A percentile compares a stretch with the other conserved stretches of the same genome.
Conservation (phyloP, 2,888 invertebrate species). For the Diplazon laetatorius region DNA sequence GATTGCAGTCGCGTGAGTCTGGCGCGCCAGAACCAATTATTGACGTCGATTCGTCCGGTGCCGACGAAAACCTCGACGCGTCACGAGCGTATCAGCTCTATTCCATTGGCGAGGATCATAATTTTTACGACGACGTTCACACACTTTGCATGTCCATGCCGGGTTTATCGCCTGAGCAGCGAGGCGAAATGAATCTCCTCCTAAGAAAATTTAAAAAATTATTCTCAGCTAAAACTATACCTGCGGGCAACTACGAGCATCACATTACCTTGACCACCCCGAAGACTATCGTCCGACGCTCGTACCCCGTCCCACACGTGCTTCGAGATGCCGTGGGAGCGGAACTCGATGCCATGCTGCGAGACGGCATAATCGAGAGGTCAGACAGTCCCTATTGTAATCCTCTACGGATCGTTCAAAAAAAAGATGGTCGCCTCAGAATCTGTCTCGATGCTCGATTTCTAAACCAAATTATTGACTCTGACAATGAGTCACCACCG, state of each 20-base stretch:
- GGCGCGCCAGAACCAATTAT: too few relatives aligned
- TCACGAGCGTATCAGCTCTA: too few relatives aligned
- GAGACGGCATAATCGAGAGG: conserved; percentile 40
- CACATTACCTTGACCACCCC: conserved; percentile 64
- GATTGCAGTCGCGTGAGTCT: too few relatives aligned
- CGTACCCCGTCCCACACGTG: too few relatives aligned
- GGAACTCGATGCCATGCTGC: conserved; percentile 68
- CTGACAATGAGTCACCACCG: too few relatives aligned
- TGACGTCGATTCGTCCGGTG: too few relatives aligned
- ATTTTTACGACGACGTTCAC: too few relatives aligned
- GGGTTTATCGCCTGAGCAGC: too few relatives aligned
- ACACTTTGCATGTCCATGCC: background rate
- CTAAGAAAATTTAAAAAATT: conserved; percentile 18
- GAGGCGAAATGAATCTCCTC: too few relatives aligned
- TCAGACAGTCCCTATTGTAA: conserved; percentile 69
- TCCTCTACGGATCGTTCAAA: conserved; percentile 71
- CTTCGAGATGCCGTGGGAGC: conserved; percentile 56
- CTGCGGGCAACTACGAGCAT: conserved; percentile 18
- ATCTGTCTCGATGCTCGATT: conserved; percentile 73
- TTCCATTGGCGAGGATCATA: too few relatives aligned
- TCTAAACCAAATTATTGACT: too few relatives aligned
- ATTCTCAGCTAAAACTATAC: conserved; percentile 23
- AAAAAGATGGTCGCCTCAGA: conserved; percentile 72
- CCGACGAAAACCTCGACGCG: too few relatives aligned
- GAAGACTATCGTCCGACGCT: conserved; percentile 56